Percentiles rank a stretch among this genome's conserved stretches.
Evolutionary conservation across 2,113 vertebrate genomes (phyloP).

Genomic region (Sapajus apella): DNA sequence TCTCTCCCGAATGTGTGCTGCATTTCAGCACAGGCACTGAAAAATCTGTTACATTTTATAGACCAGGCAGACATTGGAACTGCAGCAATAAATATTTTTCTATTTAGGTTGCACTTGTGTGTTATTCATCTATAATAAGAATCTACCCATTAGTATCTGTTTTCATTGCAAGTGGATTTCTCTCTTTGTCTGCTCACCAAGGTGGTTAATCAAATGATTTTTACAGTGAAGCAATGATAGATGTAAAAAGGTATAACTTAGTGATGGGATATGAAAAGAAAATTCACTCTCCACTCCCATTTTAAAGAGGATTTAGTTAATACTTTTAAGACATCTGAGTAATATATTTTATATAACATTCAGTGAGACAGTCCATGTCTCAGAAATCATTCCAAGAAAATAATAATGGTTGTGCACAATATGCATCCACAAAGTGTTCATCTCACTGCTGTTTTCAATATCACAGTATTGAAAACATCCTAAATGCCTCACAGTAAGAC

Average conservation of each 20-base stretch:
- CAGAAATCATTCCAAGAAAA: constrained; percentile 15
- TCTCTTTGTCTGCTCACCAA: constrained; percentile 20
- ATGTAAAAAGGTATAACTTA: constrained; percentile 13
- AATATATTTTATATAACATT: constrained; percentile 27
- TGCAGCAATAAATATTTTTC: not conserved
- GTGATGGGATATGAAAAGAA: constrained; percentile 33
- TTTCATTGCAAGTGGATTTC: constrained; percentile 10
- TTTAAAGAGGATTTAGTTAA: constrained; percentile 8
- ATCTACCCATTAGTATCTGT: constrained; percentile 9
- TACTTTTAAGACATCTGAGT: constrained; percentile 30
- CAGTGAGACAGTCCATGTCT: not conserved
- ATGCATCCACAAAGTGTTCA: not conserved
- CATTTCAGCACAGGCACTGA: constrained; percentile 4
- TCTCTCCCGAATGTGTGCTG: not conserved
- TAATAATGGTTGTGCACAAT: not conserved
- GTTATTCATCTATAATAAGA: constrained; percentile 29
- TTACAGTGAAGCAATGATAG: constrained; percentile 9
- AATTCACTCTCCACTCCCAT: not conserved
- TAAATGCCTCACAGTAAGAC: not conserved
- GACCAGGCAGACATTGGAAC: not conserved
- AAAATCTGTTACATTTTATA: not conserved
- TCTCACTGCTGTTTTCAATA: constrained; percentile 1
- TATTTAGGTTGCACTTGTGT: constrained; percentile 14
- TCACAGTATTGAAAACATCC: constrained; percentile 16
- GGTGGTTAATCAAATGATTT: constrained; percentile 41